Conservation (phyloP, 2,113 vertebrate genomes). For the Mesitornis unicolor region DNA sequence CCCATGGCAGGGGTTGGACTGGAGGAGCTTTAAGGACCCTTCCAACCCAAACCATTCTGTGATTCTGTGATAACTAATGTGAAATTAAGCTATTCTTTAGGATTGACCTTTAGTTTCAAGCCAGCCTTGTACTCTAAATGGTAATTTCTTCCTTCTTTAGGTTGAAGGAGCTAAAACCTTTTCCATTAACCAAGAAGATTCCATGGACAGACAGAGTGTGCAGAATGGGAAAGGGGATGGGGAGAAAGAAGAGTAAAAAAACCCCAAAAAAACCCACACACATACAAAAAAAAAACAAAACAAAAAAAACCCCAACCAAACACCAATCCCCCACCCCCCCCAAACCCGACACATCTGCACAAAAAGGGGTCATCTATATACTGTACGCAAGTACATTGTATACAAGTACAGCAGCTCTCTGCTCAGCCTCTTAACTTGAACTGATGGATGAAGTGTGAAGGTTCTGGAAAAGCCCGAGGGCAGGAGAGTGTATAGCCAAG, state of each 20-base stretch:
- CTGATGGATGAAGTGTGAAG: not conserved
- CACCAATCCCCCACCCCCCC: too few species aligned
- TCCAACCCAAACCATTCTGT: too few species aligned
- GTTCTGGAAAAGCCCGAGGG: not conserved
- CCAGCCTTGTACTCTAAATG: not conserved
- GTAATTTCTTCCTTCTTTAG: not conserved
- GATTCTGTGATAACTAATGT: too few species aligned
- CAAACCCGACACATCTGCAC: not conserved
- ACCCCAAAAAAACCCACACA: not conserved
- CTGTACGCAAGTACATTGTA: too few species aligned
- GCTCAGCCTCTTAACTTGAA: not conserved
- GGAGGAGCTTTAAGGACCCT: too few species aligned
- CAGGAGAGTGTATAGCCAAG: not conserved
- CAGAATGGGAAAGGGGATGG: rapidly evolving
- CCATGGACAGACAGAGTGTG: not conserved
- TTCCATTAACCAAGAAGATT: not conserved
- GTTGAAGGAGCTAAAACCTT: not conserved
- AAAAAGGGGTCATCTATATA: not conserved
- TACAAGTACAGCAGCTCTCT: not conserved
- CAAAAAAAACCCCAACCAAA: not conserved
- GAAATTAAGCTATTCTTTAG: not conserved
- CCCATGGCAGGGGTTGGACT: too few species aligned
- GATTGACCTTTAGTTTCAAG: not conserved
- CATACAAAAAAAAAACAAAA: not conserved
- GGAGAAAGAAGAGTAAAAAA: not conserved